A percentile compares a stretch with the other conserved stretches of the same genome.
These are phyloP conservation scores for Anoplolepis gracilipes DNA, from an alignment of 1,140 invertebrate genomes.

Conservation along the genomic window DNA sequence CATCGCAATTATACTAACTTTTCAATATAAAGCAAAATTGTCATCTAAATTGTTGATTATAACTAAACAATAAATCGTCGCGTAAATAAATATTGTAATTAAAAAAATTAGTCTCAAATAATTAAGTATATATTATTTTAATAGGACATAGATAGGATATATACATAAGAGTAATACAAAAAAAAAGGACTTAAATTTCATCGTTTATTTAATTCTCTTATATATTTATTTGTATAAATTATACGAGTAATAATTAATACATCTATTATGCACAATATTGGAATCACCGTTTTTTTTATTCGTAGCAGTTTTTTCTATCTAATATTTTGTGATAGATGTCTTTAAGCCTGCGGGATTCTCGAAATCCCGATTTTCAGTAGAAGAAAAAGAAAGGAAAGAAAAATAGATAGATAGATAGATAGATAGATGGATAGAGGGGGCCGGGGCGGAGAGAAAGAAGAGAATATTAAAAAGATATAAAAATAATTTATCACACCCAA, in stretches of 20 bases:
- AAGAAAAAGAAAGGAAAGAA: neutral
- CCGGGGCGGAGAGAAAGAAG: too few relatives aligned
- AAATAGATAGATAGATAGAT: too few relatives aligned
- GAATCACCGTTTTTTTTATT: conserved; percentile 71
- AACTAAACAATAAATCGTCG: neutral
- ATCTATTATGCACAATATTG: conserved; percentile 73
- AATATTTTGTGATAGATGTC: conserved; percentile 63
- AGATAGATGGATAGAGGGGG: too few relatives aligned
- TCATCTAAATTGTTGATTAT: neutral
- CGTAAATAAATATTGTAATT: neutral
- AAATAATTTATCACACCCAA: conserved; percentile 69
- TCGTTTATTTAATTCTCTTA: conserved; percentile 63
- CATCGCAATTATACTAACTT: neutral
- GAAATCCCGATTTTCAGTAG: neutral
- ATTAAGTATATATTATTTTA: neutral
- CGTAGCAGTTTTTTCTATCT: conserved; percentile 26
- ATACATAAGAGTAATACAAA: neutral
- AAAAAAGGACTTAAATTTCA: conserved; percentile 25
- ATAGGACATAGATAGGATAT: neutral
- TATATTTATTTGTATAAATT: conserved; percentile 79
- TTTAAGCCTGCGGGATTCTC: conserved; percentile 39
- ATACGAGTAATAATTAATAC: conserved; percentile 73
- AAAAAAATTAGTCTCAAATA: neutral
- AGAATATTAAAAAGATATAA: conserved; percentile 57
- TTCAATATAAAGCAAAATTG: neutral